Conservation (phyloP, 2,797 vertebrate species). For the Choloepus didactylus region DNA sequence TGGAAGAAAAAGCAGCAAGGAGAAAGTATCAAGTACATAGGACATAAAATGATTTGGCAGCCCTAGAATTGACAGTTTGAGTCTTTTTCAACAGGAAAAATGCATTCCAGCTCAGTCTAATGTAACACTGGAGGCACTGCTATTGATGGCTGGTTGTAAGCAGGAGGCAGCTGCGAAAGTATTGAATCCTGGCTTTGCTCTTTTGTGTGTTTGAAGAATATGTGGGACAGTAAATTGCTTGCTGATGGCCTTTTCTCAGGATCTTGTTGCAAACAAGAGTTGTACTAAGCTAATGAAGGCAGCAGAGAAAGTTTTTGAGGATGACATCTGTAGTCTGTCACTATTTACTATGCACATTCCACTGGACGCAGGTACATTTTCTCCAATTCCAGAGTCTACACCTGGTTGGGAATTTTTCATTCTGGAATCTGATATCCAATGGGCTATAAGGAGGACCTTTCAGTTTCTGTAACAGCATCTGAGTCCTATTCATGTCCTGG, state of each 20-base stretch:
- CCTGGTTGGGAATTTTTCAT: slow-evolving; percentile 96
- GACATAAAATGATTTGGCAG: slow-evolving; percentile 81
- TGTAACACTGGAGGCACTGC: slow-evolving; percentile 68
- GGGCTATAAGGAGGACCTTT: slow-evolving; percentile 94
- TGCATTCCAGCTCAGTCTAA: slow-evolving; percentile 77
- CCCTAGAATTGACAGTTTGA: slow-evolving; percentile 88
- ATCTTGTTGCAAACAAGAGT: slow-evolving; percentile 96
- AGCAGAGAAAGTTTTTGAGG: slow-evolving; percentile 95
- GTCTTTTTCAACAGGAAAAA: slow-evolving; percentile 79
- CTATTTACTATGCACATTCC: slow-evolving; percentile 92
- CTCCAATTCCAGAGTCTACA: slow-evolving; percentile 97
- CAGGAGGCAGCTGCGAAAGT: slow-evolving; percentile 94
- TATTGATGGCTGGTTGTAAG: slow-evolving; percentile 86
- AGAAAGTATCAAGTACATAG: slow-evolving; percentile 83
- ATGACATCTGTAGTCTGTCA: slow-evolving; percentile 93
- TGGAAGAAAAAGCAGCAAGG: slow-evolving; percentile 87
- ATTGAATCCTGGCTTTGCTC: slow-evolving; percentile 93
- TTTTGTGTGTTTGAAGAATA: slow-evolving; percentile 96
- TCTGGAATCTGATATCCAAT: slow-evolving; percentile 93
- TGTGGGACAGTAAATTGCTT: slow-evolving; percentile 93
- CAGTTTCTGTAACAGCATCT: slow-evolving; percentile 98
- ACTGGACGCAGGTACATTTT: slow-evolving; percentile 93
- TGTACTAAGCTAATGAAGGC: slow-evolving; percentile 96
- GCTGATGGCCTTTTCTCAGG: slow-evolving; percentile 97
- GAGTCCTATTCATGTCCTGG: slow-evolving; percentile 91